phyloP scores from a whole-genome alignment of 2,113 vertebrate species.

The Fregetta grallaria region DNA sequence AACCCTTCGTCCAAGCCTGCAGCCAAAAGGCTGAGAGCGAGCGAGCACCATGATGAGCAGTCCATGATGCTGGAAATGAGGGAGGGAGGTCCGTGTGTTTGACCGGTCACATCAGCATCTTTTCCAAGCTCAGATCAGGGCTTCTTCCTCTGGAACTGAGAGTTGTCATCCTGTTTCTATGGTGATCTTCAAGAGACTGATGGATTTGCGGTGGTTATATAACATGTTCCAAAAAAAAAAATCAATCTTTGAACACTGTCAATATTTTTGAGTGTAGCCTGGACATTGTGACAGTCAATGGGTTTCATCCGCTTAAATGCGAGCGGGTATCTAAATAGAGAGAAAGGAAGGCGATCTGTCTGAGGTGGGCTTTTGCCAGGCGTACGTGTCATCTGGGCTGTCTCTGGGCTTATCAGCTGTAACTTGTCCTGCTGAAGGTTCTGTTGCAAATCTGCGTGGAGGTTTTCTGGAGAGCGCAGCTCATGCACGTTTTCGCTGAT shows the following conservation, averaged over 20 bases:
- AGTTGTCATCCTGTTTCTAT: conserved; percentile 44
- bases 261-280: not conserved
- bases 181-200: conserved; percentile 26
- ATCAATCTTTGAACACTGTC: not conserved
- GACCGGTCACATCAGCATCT: not conserved
- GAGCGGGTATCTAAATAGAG: accelerated
- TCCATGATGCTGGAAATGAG: not conserved
- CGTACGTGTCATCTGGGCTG: not conserved
- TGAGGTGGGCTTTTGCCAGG: not conserved
- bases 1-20: not conserved
- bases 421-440: not conserved
- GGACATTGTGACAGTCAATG: not conserved
- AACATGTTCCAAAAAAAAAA: not conserved
- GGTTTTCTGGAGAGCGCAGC: not conserved
- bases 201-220: not conserved
- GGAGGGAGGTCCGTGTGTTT: not conserved
- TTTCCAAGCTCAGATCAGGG: not conserved
- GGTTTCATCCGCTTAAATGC: not conserved
- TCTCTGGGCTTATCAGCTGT: not conserved
- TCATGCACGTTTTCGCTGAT: accelerated
- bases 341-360: accelerated
- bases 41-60: accelerated
- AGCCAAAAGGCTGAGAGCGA: not conserved
- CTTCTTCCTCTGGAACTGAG: not conserved
- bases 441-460: not conserved